Percentiles rank a stretch among this genome's conserved stretches.
These are phyloP conservation scores for Pseudomyrmex pallidus DNA, from an alignment of 1,140 invertebrate genomes.

Conservation along the genomic window DNA sequence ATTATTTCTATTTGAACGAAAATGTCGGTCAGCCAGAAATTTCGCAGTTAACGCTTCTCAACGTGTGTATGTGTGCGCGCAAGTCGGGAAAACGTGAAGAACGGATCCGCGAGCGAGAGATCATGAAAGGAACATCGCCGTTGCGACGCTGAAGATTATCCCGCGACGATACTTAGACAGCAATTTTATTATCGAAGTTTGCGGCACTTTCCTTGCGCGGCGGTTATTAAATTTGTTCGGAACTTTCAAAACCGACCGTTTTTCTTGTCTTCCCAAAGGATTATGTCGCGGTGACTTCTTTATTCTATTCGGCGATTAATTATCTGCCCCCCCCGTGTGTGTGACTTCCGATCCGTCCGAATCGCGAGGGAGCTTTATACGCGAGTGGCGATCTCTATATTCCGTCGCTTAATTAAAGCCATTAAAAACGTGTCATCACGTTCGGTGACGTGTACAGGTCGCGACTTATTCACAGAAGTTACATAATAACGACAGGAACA, in stretches of 20 bases:
- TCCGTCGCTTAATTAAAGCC: constrained; percentile 6
- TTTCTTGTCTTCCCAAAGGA: constrained; percentile 33
- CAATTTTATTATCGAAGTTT: constrained; percentile 67
- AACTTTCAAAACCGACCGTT: constrained; percentile 61
- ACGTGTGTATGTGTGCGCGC: no score
- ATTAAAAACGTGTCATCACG: constrained; percentile 34
- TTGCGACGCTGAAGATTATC: constrained; percentile 31
- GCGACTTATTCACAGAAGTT: constrained; percentile 38
- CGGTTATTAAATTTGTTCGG: constrained; percentile 71
- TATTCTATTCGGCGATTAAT: constrained; percentile 60
- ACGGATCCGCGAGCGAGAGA: constrained; percentile 1
- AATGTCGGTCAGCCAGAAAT: constrained; percentile 8
- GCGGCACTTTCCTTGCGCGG: constrained; percentile 26
- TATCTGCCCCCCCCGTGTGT: constrained; percentile 8
- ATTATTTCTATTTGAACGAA: not conserved
- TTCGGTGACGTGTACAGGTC: constrained; percentile 16
- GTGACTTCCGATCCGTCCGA: constrained; percentile 13
- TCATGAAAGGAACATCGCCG: constrained; percentile 50
- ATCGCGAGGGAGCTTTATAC: not conserved
- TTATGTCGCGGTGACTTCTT: constrained; percentile 27
- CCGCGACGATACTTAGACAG: constrained; percentile 55
- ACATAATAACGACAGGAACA: constrained; percentile 36
- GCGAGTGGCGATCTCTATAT: constrained; percentile 10
- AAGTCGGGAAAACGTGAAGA: not conserved
- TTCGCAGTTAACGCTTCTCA: constrained; percentile 1